Percentiles rank a stretch among this genome's conserved stretches.
Conservation (phyloP, 2,888 invertebrate species). For the Toxonevra muliebris region DNA sequence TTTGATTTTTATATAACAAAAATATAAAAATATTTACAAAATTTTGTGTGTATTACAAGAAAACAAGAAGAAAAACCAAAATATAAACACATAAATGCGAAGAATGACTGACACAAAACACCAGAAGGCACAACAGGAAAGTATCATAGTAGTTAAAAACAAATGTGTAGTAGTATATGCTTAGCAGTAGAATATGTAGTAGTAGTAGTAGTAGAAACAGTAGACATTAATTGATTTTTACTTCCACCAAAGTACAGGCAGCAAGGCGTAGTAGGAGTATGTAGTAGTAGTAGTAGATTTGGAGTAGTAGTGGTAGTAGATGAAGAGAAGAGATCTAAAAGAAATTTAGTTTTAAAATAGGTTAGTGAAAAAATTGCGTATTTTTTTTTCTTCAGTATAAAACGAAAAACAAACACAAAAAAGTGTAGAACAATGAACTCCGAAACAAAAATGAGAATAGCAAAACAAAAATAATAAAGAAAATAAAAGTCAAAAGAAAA, state of each 20-base stretch:
- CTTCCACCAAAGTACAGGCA: neutral
- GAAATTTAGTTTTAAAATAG: slow-evolving; percentile 63
- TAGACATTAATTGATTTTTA: slow-evolving; percentile 21
- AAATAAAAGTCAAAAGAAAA: slow-evolving; percentile 20
- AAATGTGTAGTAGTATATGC: neutral
- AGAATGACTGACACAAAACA: slow-evolving; percentile 6
- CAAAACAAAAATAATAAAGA: slow-evolving; percentile 2
- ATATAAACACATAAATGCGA: slow-evolving; percentile 14
- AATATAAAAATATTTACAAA: neutral
- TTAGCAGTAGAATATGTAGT: neutral
- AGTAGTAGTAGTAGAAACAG: slow-evolving; percentile 42
- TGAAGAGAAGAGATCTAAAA: slow-evolving; percentile 56
- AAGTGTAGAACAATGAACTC: slow-evolving; percentile 1
- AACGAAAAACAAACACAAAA: slow-evolving; percentile 14
- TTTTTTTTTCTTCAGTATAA: neutral
- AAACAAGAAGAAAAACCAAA: slow-evolving; percentile 24
- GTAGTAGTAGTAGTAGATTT: slow-evolving; percentile 40
- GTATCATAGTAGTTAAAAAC: slow-evolving; percentile 25
- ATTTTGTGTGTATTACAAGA: neutral
- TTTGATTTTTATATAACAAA: neutral
- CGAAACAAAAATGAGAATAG: slow-evolving; percentile 11
- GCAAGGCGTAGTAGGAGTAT: slow-evolving; percentile 5
- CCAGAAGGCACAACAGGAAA: slow-evolving; percentile 18
- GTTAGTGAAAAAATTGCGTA: slow-evolving; percentile 56
- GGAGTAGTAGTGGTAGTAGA: slow-evolving; percentile 39